Conservation (phyloP, 2,797 vertebrate species). For the Buphagus erythrorhynchus region DNA sequence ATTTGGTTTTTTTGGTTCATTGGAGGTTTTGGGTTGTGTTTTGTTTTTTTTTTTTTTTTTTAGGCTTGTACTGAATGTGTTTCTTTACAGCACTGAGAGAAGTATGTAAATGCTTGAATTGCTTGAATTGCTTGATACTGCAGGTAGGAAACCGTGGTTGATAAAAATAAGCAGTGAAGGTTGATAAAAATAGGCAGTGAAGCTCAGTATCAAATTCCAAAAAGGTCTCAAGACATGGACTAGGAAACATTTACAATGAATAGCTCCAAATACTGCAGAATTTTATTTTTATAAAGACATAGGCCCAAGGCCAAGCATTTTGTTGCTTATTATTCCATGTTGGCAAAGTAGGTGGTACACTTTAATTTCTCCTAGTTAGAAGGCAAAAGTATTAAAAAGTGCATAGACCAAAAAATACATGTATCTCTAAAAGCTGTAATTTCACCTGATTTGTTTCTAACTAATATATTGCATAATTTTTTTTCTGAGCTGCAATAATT, state of each 20-base stretch:
- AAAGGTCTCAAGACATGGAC: neutral
- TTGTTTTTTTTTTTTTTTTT: neutral
- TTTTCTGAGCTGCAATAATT: neutral
- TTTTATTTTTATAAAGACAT: neutral
- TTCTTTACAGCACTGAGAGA: neutral
- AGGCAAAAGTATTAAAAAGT: neutral
- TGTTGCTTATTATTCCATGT: neutral
- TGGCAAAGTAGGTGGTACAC: neutral
- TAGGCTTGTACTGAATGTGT: neutral
- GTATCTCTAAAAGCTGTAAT: neutral
- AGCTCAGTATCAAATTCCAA: neutral
- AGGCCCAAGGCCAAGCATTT: neutral
- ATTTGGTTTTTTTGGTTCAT: fast-evolving
- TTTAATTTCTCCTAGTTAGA: neutral
- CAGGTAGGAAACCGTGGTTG: neutral
- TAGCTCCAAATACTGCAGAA: neutral
- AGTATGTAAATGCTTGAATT: neutral
- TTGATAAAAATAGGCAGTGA: neutral
- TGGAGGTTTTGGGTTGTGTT: neutral
- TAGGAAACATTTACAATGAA: neutral
- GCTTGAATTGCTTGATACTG: neutral
- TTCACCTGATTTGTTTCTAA: neutral
- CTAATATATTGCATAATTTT: neutral
- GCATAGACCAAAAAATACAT: neutral
- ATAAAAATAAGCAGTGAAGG: neutral